Base-by-base conservation (phyloP, 2,888 invertebrate species). In the Ramazzottius varieornatus region DNA sequence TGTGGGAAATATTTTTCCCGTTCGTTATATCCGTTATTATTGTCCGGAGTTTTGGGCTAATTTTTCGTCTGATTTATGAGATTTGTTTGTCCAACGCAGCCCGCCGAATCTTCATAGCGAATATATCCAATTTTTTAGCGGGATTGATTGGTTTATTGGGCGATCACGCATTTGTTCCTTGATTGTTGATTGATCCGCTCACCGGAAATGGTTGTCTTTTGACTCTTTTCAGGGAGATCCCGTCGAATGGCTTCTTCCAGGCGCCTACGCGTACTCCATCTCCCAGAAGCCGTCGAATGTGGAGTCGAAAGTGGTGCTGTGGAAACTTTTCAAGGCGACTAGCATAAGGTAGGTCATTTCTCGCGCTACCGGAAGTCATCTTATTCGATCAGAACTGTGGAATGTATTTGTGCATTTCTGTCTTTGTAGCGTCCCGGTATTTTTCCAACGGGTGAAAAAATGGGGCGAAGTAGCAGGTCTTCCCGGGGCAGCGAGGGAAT, bases 171-270 rank as follows among this genome's bases (percentile, higher is more conserved):
- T 40, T 40, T 40, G n/a, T n/a, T n/a, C n/a, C n/a, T n/a, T n/a
- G n/a, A n/a, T n/a, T 8, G 20, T 40, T 40, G 40, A 40, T 40
- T 40, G 40, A 40, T 40, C 40, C 40, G 20, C 20, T 40, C n/a
- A n/a, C n/a, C n/a, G n/a, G n/a, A n/a, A n/a, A n/a, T n/a, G n/a
- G n/a, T n/a, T n/a, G n/a, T n/a, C n/a, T n/a, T n/a, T n/a, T n/a
- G n/a, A n/a, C n/a, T n/a, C n/a, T n/a, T n/a, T n/a, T n/a, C 54
- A 54, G 54, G 54, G 54, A 16, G 54, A 54, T 54, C n/a, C 13
- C 4, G 24, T 54, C 16, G 54, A 54, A 4, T 54, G 54, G 54
- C 29, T 54, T 8, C 20, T 54, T 16, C 54, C 54, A 8, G 54
- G 54, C 8, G 54, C 54, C 29, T 54, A 54, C 29, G 54, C 54